Evolutionary conservation across 2,888 invertebrate genomes (phyloP).

Genomic region (Sturmia bella): DNA sequence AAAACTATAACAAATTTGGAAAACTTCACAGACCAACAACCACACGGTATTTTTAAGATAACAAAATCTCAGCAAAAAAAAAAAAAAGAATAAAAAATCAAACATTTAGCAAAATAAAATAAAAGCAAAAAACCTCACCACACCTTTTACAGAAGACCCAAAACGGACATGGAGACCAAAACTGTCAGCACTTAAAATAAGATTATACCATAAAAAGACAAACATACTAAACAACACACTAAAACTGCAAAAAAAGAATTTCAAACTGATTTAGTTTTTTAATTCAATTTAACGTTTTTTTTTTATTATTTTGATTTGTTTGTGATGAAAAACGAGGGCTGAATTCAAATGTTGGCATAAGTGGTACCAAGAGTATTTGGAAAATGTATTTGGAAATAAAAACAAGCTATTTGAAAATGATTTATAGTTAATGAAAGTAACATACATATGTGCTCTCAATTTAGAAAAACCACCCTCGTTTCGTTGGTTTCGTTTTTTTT

Average conservation of each 20-base stretch:
- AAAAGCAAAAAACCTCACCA: constrained; percentile 58
- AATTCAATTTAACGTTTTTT: constrained; percentile 61
- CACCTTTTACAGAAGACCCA: constrained; percentile 69
- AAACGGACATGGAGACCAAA: constrained; percentile 68
- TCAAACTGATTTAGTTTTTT: constrained; percentile 71
- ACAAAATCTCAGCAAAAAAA: background rate
- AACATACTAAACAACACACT: constrained; percentile 65
- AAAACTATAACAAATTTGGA: constrained; percentile 70
- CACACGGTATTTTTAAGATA: constrained; percentile 14
- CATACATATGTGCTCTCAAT: too few species aligned
- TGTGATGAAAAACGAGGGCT: constrained; percentile 36
- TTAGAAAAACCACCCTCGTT: background rate
- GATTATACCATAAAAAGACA: constrained; percentile 78
- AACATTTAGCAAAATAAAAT: constrained; percentile 1
- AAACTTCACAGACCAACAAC: constrained; percentile 55
- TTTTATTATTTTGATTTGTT: constrained; percentile 13
- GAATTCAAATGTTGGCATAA: too few species aligned
- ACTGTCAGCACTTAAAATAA: constrained; percentile 78
- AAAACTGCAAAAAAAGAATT: constrained; percentile 43
- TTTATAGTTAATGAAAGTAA: too few species aligned
- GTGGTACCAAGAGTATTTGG: too few species aligned
- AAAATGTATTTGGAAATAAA: too few species aligned
- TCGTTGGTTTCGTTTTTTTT: too few species aligned
- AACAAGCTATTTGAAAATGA: too few species aligned
- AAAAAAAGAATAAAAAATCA: constrained; percentile 13